Percentiles rank a stretch among this genome's conserved stretches.
Conservation (phyloP, 2,113 vertebrate genomes). For the Hippopotamus amphibius region DNA sequence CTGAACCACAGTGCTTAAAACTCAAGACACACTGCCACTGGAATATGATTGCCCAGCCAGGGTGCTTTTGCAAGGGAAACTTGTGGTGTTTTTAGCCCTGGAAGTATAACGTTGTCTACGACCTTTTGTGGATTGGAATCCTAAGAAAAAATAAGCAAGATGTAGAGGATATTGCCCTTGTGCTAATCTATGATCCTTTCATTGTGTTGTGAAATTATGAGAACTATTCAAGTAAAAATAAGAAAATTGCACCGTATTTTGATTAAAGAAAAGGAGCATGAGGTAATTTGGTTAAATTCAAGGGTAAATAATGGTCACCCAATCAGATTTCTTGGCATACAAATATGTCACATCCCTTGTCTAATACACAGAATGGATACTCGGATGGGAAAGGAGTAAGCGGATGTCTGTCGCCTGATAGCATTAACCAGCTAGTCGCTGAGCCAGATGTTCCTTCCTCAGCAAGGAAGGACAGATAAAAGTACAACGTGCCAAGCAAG, state of each 20-base stretch:
- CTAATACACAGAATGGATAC: slow-evolving; percentile 28
- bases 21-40: not conserved
- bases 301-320: slow-evolving; percentile 71
- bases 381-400: slow-evolving; percentile 14
- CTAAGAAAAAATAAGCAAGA: slow-evolving; percentile 70
- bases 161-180: slow-evolving; percentile 61
- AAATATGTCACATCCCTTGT: slow-evolving; percentile 51
- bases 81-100: slow-evolving; percentile 61
- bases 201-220: slow-evolving; percentile 78
- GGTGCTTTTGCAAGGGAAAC: slow-evolving; percentile 35
- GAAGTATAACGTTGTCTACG: slow-evolving; percentile 58
- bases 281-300: slow-evolving; percentile 72
- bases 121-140: slow-evolving; percentile 74
- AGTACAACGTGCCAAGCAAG: not conserved
- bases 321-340: slow-evolving; percentile 67
- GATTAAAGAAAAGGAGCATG: slow-evolving; percentile 68
- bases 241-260: slow-evolving; percentile 71
- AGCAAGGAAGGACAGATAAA: slow-evolving; percentile 51
- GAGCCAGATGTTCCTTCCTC: slow-evolving; percentile 49
- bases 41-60: not conserved
- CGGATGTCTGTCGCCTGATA: slow-evolving; percentile 51
- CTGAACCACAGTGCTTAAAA: slow-evolving; percentile 51
- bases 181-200: slow-evolving; percentile 77
- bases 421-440: not conserved
- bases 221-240: slow-evolving; percentile 75